Evolutionary conservation across 1,140 invertebrate genomes (phyloP), one percentile per base, ranked within the genome.

Genomic region (Dreissena polymorpha): DNA sequence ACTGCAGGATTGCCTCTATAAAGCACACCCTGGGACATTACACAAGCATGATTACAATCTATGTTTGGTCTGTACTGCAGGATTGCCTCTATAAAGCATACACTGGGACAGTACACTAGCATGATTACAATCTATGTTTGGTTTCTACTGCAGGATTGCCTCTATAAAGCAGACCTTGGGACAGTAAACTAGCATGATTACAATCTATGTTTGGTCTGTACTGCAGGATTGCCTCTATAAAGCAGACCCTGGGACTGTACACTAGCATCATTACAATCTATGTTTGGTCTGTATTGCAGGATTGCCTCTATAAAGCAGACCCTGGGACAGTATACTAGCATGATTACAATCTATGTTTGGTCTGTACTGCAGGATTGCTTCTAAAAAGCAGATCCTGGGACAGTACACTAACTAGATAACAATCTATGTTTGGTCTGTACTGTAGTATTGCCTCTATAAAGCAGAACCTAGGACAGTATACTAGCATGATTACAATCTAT

Each of bases 241-340:
- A 96, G 93, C 94, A 96, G 93, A 93, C 94, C 16, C 92, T 97
- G 69, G 96, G 95, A 67, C 93, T 95, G 86, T 95, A 95, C 91
- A 90, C 93, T 49, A 39, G 39, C 39, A 39, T 39, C 3, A 39
- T 39, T 39, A 39, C 2, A 39, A 39, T 2, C 39, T 39, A 39
- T 39, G 3, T 8, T 39, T 39, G 39, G 39, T 2, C 39, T 39
- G 39, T 39, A 27, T 77, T 84, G 50, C 80, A 90, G 91, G 74
- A 95, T 97, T 86, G 97, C 96, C 0, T 94, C 95, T 71, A 96
- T 98, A 67, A 95, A 96, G 93, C 94, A 96, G 93, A 93, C 94
- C 16, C 92, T 97, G 69, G 96, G 95, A 67, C 93, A 96, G 86
- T 95, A 95, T 91, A 90, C 93, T 49, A 39, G 39, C 39, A 39